A percentile compares a stretch with the other conserved stretches of the same genome.
Evolutionary conservation across 2,797 vertebrate genomes (phyloP).

Genomic region (Urosaurus nigricauda): DNA sequence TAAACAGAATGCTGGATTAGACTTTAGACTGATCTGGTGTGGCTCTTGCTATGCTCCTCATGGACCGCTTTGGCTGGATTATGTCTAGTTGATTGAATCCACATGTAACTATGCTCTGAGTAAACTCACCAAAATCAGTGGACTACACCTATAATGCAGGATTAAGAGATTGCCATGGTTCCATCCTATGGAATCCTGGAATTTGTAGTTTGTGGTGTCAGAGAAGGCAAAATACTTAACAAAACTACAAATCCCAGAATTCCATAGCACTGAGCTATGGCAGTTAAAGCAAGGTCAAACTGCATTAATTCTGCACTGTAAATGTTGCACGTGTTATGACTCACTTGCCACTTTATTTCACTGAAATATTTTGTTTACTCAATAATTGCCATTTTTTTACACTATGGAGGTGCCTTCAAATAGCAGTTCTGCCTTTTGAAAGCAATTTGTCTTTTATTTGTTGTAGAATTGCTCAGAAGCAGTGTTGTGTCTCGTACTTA

Average conservation of each 20-base stretch:
- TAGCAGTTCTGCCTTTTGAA: neutral
- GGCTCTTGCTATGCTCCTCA: too few species aligned
- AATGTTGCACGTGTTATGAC: neutral
- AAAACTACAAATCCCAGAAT: too few species aligned
- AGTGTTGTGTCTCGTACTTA: conserved; percentile 88
- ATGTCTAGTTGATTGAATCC: neutral
- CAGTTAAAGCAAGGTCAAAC: too few species aligned
- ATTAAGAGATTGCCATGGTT: too few species aligned
- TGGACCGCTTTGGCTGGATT: neutral
- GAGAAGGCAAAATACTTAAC: too few species aligned
- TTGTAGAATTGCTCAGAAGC: conserved; percentile 87
- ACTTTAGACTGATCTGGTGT: too few species aligned
- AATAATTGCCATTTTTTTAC: fast-evolving
- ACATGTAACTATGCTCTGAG: neutral
- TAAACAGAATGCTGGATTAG: too few species aligned
- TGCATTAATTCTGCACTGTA: too few species aligned
- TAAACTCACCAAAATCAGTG: neutral
- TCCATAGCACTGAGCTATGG: too few species aligned
- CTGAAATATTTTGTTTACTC: neutral
- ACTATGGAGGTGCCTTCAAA: neutral
- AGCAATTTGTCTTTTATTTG: conserved; percentile 6
- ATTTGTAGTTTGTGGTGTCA: too few species aligned
- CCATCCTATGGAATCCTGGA: too few species aligned
- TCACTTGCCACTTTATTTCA: neutral
- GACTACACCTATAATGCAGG: too few species aligned